Base-by-base conservation (phyloP, 2,888 invertebrate genomes). In the Epistrophella euchroma region DNA sequence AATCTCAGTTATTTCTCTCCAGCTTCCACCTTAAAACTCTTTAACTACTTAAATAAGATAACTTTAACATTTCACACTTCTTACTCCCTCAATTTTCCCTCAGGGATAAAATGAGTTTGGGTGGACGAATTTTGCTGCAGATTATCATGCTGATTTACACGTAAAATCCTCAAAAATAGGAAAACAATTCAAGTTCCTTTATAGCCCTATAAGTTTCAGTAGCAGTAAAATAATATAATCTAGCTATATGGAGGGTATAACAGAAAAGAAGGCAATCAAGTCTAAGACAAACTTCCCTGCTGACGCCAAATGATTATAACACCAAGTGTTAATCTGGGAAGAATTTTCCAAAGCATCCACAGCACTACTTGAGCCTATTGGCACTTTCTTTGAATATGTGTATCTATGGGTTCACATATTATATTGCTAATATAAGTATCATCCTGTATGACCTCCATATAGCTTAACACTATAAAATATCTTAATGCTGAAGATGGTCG, bases 381-480 rank as follows among this genome's bases (percentile, higher is more conserved):
- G 32, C 43, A 64, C 74, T 70, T 83, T 78, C 74, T 66, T 76
- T 28, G n/a, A 37, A 45, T 45, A 60, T 70, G 60, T n/a, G 0
- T 9, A 17, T 35, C 13, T 19, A 13, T 66, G 22, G 47, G 32
- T 47, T 32, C 64, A 32, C 32, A 47, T 66, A 32, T 66, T 47
- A 66, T 43, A 52, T 62, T 55, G 40, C 47, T 40, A 55, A 28
- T 52, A 68, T 52, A 68, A 40, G 47, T 71, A 50, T 64, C 79
- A 66, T 66, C 84, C 70, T 37, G 79, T 66, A 62, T 75, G 83
- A 79, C 78, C 74, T 71, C 70, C 52, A 58, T 58, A 37, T 58
- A 37, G 79, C 75, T 75, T 79, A 75, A 28, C 71, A 71, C 84
- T 84, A 71, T 79, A 84, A 79, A 79, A 79, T 84, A 79, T 79